Evolutionary conservation across 2,113 vertebrate genomes (phyloP).

Genomic region (Stomatorhinus ivindoensis): DNA sequence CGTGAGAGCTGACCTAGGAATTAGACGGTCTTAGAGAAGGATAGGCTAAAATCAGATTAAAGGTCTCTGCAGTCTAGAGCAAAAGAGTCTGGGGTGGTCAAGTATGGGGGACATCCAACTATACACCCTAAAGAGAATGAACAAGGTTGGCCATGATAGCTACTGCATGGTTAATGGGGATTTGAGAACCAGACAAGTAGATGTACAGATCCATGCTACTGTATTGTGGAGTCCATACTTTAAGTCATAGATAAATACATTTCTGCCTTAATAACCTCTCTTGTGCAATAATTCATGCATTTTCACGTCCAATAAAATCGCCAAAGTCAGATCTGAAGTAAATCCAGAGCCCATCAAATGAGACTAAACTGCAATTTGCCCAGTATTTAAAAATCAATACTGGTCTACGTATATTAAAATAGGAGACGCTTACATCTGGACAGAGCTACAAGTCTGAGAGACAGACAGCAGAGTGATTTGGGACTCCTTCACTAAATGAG

Average conservation of each 20-base stretch:
- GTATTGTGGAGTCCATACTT: neutral
- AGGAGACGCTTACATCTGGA: neutral
- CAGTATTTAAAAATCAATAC: neutral
- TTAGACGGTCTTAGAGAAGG: neutral
- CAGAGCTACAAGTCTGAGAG: neutral
- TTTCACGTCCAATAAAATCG: neutral
- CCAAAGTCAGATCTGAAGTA: neutral
- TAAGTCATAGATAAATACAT: neutral
- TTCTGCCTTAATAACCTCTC: neutral
- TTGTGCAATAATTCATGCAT: neutral
- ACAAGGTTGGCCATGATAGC: neutral
- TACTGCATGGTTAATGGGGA: neutral
- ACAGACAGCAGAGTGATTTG: neutral
- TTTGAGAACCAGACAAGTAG: neutral
- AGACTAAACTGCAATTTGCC: neutral
- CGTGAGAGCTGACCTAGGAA: neutral
- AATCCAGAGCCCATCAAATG: neutral
- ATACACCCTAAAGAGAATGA: neutral
- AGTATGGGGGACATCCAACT: neutral
- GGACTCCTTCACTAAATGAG: neutral
- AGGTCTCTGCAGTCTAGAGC: neutral
- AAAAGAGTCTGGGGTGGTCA: neutral
- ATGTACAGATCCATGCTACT: neutral
- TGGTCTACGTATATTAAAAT: neutral
- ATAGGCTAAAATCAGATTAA: neutral